These are phyloP conservation scores for Bibio marci DNA, from an alignment of 2,888 invertebrate species.

Conservation along the genomic window DNA sequence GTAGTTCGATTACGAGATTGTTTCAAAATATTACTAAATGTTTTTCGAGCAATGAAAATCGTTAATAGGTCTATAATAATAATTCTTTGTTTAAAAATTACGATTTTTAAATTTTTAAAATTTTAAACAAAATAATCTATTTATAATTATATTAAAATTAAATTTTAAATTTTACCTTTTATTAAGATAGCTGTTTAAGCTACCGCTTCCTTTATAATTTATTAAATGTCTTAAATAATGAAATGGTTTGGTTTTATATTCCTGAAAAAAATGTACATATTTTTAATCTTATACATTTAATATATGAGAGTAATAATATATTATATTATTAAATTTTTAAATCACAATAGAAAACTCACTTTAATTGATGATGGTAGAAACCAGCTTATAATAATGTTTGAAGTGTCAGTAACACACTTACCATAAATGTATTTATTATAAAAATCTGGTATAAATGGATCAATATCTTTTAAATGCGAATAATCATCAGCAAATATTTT, in stretches of 20 bases:
- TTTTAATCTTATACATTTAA: too few relatives aligned
- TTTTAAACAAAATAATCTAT: too few relatives aligned
- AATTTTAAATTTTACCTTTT: too few relatives aligned
- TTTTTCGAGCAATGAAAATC: too few relatives aligned
- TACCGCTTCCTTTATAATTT: constrained; percentile 74
- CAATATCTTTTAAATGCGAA: constrained; percentile 21
- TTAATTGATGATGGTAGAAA: constrained; percentile 20
- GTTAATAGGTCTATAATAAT: too few relatives aligned
- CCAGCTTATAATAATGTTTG: constrained; percentile 37
- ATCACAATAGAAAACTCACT: too few relatives aligned
- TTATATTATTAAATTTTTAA: background rate
- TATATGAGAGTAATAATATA: background rate
- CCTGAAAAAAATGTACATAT: too few relatives aligned
- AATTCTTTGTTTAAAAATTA: too few relatives aligned
- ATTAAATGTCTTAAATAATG: constrained; percentile 63
- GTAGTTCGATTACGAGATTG: too few relatives aligned
- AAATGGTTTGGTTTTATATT: constrained; percentile 23
- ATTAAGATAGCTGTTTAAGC: constrained; percentile 58
- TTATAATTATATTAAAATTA: too few relatives aligned
- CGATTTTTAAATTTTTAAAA: too few relatives aligned
- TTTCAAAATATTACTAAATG: too few relatives aligned
- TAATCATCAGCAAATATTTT: constrained; percentile 44
- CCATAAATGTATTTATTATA: constrained; percentile 40
- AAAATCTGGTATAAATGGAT: constrained; percentile 23
- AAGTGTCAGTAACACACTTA: constrained; percentile 54